Percentiles rank a stretch among this genome's conserved stretches.
phyloP scores from a whole-genome alignment of 1,140 invertebrate genomes.

The Halesus radiatus region DNA sequence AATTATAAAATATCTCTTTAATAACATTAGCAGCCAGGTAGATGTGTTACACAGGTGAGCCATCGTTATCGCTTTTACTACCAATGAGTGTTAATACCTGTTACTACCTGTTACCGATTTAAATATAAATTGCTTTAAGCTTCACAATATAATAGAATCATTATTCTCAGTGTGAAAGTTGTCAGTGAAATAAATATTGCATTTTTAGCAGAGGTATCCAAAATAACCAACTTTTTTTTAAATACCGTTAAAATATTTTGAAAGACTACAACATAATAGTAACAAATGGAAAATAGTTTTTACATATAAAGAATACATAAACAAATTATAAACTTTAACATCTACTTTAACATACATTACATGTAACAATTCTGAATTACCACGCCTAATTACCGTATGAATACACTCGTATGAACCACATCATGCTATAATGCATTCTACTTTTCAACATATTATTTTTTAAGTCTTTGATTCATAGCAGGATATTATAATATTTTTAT shows the following conservation, averaged over 20 bases:
- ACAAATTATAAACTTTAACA: constrained; percentile 23
- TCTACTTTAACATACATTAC: constrained; percentile 3
- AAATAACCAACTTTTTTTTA: neutral
- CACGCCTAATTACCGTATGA: neutral
- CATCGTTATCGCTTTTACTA: too few species aligned
- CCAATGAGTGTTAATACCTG: too few species aligned
- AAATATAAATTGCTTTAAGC: too few species aligned
- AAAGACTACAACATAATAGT: constrained; percentile 10
- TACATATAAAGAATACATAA: constrained; percentile 12
- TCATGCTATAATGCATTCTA: neutral
- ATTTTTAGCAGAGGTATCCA: neutral
- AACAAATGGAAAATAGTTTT: constrained; percentile 15
- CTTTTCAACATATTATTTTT: constrained; percentile 16
- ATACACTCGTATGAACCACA: constrained; percentile 9
- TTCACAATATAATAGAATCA: too few species aligned
- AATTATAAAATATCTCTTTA: neutral
- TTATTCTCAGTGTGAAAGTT: neutral
- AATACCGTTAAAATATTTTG: neutral
- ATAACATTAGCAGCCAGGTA: too few species aligned
- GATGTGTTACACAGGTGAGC: too few species aligned
- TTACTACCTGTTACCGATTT: too few species aligned
- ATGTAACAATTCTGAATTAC: constrained; percentile 7
- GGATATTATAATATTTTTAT: too few species aligned
- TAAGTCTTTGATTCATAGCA: constrained; percentile 12
- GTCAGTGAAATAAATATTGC: constrained; percentile 7